phyloP scores from a whole-genome alignment of 2,113 vertebrate species.

The Astur gentilis region DNA sequence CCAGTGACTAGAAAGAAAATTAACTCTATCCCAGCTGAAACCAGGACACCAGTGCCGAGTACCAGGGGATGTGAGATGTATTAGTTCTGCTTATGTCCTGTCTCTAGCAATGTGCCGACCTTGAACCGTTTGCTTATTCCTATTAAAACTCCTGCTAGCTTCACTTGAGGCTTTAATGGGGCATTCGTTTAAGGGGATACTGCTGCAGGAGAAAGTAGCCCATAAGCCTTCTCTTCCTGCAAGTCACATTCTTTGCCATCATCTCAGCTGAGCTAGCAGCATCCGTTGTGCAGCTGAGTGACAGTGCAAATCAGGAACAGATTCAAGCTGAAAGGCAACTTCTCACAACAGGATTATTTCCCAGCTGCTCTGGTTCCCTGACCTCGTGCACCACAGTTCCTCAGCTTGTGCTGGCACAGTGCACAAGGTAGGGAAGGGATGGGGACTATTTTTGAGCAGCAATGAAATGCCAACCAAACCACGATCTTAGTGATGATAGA shows the following conservation, averaged over 20 bases:
- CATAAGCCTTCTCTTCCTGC: not conserved
- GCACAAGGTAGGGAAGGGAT: not conserved
- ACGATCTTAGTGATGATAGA: not conserved
- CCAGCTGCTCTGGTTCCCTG: not conserved
- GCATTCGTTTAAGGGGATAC: not conserved
- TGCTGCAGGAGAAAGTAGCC: not conserved
- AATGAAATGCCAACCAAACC: not conserved
- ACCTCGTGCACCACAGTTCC: not conserved
- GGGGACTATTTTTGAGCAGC: not conserved
- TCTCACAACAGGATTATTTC: not conserved
- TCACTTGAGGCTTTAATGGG: not conserved
- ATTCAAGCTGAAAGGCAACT: not conserved
- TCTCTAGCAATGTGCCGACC: not conserved
- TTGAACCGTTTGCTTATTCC: constrained; percentile 2
- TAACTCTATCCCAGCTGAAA: too few species aligned
- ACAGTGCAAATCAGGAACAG: not conserved
- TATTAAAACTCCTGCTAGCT: not conserved
- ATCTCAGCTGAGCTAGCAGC: not conserved
- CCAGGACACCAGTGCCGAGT: too few species aligned
- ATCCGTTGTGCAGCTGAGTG: not conserved
- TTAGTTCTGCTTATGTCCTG: not conserved
- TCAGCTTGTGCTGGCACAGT: not conserved
- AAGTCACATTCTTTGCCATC: not conserved
- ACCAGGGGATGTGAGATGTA: not conserved
- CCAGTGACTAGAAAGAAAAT: too few species aligned